Evolutionary conservation across 2,797 vertebrate species (phyloP), one percentile per base, ranked within the genome.

Genomic region (Anableps anableps): DNA sequence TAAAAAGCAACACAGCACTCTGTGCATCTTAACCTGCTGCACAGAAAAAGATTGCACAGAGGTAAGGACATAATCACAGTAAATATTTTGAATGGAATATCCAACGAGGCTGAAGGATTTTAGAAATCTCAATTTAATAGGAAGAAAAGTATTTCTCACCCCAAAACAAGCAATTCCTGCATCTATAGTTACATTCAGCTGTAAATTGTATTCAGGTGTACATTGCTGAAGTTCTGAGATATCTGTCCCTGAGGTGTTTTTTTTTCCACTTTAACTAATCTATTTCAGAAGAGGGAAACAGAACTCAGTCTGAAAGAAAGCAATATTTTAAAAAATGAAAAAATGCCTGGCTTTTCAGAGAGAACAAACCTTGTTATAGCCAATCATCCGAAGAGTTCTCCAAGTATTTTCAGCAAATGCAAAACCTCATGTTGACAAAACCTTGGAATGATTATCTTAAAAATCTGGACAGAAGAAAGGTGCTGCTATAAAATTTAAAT

Each of bases 261-360:
- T 53, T 38, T 26, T 38, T 13, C 16, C 41, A 71, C 41, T 45
- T 70, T 70, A 70, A 71, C 41, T 58, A 75, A 75, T 55, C 34
- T 16, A 58, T 58, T 75, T 41, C 51, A 75, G 29, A 31, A 26
- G 5, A 38, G 16, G 26, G 36, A 26, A 58, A 58, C 14, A 29
- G 26, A 75, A 55, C 7, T n/a, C 26, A 43, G 13, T 75, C 7
- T 75, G 51, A 58, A 58, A 29, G 14, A 75, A 74, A 43, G 51
- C 38, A 58, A 58, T 75, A 55, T 75, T 75, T 75, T 19, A 53
- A 75, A 75, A 74, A 74, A 38, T 51, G 34, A 51, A 36, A 74
- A 74, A 55, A 75, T 75, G 51, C 73, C 73, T 60, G 29, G 45
- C 34, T 75, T 75, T 75, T 75, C 51, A 75, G 36, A 58, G 14